phyloP scores from a whole-genome alignment of 1,140 invertebrate species.

The Wasmannia auropunctata region DNA sequence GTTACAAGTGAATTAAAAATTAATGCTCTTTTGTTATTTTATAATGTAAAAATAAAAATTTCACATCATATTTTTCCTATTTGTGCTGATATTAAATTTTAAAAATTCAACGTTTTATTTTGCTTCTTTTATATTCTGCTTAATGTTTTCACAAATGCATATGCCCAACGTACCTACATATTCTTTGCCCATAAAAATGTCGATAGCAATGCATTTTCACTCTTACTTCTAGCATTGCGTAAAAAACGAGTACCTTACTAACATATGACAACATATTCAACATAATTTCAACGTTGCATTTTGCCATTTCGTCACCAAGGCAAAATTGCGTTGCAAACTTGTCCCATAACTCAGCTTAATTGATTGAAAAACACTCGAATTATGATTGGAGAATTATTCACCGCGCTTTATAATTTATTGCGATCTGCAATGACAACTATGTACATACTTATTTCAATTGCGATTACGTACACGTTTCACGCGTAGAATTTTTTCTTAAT shows the following conservation, averaged over 20 bases:
- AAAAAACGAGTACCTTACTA: conserved; percentile 24
- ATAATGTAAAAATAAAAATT: background rate
- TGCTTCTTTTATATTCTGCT: background rate
- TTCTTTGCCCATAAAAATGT: conserved; percentile 12
- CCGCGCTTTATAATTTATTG: background rate
- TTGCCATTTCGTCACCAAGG: conserved; percentile 18
- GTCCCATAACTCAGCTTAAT: background rate
- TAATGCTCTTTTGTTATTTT: background rate
- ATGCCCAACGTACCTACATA: background rate
- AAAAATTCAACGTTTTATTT: background rate
- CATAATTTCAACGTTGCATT: conserved; percentile 52
- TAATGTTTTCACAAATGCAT: background rate
- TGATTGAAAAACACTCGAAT: background rate
- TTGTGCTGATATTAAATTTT: background rate
- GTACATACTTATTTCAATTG: background rate
- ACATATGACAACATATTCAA: conserved; percentile 56
- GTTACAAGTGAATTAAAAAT: background rate
- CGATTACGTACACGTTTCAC: background rate
- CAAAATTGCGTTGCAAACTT: background rate
- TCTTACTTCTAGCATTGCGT: conserved; percentile 49
- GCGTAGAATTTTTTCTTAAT: background rate
- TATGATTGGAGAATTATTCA: background rate
- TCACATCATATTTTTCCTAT: background rate
- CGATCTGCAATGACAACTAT: background rate
- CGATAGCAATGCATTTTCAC: conserved; percentile 58